Percentiles rank a stretch among this genome's conserved stretches.
Evolutionary conservation across 2,797 vertebrate species (phyloP).

Genomic region (Petrocephalus schoutedeni): DNA sequence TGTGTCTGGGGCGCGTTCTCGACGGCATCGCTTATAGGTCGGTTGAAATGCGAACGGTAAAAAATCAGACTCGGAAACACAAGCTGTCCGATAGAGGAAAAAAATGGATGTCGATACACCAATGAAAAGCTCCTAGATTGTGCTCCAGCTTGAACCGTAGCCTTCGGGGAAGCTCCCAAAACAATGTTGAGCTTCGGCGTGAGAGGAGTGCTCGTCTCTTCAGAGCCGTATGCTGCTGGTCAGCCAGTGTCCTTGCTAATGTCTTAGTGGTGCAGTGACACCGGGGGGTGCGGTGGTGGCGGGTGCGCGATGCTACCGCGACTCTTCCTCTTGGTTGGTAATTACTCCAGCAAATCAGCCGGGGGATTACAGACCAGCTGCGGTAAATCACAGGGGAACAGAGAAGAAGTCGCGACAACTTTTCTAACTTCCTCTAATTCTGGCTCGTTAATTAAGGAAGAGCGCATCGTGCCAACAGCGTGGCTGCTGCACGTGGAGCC

Average conservation of each 20-base stretch:
- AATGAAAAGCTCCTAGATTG: not conserved
- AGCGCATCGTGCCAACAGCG: not conserved
- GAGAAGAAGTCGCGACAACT: not conserved
- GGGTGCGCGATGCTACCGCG: not conserved
- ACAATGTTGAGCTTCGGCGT: not conserved
- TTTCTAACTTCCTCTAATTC: not conserved
- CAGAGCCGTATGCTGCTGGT: not conserved
- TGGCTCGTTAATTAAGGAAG: not conserved
- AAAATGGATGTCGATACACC: not conserved
- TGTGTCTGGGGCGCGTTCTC: not conserved
- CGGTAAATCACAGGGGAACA: slow-evolving; percentile 43
- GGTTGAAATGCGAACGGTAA: not conserved
- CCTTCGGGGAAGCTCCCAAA: not conserved
- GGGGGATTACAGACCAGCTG: slow-evolving; percentile 35
- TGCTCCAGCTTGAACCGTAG: not conserved
- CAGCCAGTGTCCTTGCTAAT: not conserved
- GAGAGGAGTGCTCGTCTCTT: not conserved
- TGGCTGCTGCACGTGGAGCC: not conserved
- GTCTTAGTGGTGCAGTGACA: slow-evolving; percentile 20
- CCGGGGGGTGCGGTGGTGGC: not conserved
- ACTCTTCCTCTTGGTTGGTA: slow-evolving; percentile 31
- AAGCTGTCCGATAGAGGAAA: not conserved
- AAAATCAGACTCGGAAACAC: not conserved
- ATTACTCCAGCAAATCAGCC: slow-evolving; percentile 50
- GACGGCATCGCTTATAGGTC: not conserved